Conservation (phyloP, 2,113 vertebrate genomes). For the Condylura cristata region DNA sequence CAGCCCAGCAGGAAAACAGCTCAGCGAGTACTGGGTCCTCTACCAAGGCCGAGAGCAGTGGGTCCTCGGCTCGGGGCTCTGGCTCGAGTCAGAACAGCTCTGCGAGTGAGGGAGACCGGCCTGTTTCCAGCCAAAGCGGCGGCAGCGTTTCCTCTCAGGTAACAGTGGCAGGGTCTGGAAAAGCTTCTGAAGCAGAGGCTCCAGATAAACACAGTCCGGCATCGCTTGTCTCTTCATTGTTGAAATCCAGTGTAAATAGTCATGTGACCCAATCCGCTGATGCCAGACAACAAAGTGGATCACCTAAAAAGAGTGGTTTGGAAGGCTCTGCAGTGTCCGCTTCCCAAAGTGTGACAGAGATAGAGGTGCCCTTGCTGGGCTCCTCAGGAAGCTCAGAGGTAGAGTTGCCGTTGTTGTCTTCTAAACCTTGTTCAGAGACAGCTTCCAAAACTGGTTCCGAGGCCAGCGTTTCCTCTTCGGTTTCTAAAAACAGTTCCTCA, state of each 20-base stretch:
- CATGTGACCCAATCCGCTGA: slow-evolving; percentile 71
- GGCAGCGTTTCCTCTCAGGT: slow-evolving; percentile 66
- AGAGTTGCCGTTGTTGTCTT: slow-evolving; percentile 71
- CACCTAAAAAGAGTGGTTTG: slow-evolving; percentile 77
- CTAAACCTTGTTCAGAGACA: slow-evolving; percentile 70
- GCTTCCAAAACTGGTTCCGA: slow-evolving; percentile 69
- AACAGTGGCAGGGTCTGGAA: slow-evolving; percentile 53
- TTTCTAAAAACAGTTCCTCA: slow-evolving; percentile 71
- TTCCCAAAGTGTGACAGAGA: slow-evolving; percentile 55
- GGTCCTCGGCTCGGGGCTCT: slow-evolving; percentile 35
- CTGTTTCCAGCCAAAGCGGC: slow-evolving; percentile 70
- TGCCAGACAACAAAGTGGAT: slow-evolving; percentile 73
- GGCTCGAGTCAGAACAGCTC: slow-evolving; percentile 50
- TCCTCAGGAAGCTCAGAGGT: slow-evolving; percentile 62
- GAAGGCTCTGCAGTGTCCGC: slow-evolving; percentile 28
- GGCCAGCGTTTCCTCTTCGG: slow-evolving; percentile 23
- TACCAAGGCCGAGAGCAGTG: slow-evolving; percentile 55
- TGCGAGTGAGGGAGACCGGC: slow-evolving; percentile 15
- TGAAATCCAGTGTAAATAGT: slow-evolving; percentile 81
- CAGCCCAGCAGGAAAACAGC: slow-evolving; percentile 74
- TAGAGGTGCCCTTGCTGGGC: slow-evolving; percentile 73
- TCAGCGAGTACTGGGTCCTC: neutral
- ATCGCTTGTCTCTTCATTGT: slow-evolving; percentile 68
- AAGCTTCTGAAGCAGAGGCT: slow-evolving; percentile 77
- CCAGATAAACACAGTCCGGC: slow-evolving; percentile 71